Percentiles rank a stretch among this genome's conserved stretches.
Evolutionary conservation across 1,140 invertebrate genomes (phyloP).

Genomic region (Acromyrmex heyeri): DNA sequence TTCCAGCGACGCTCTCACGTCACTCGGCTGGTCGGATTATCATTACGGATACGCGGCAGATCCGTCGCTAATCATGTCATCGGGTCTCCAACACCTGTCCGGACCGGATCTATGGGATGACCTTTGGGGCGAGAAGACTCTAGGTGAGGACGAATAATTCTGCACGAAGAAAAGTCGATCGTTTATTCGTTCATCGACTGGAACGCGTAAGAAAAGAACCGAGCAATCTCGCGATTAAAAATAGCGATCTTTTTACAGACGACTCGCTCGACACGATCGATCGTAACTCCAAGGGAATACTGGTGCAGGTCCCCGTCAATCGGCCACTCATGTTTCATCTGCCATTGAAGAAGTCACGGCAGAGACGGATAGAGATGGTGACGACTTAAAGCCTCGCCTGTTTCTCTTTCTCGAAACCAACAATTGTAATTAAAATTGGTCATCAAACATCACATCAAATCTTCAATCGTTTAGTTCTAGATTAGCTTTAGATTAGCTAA

Average conservation of each 20-base stretch:
- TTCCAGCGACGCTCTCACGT: slow-evolving; percentile 50
- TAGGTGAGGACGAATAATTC: slow-evolving; percentile 28
- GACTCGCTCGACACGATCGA: neutral
- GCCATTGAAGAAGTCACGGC: slow-evolving; percentile 13
- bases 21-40: slow-evolving; percentile 47
- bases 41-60: slow-evolving; percentile 29
- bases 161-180: neutral
- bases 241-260: slow-evolving; percentile 14
- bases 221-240: neutral
- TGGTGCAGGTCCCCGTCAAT: slow-evolving; percentile 45
- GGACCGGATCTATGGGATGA: neutral
- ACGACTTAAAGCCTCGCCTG: neutral
- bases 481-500: neutral
- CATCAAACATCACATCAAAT: neutral
- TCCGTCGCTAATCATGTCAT: slow-evolving; percentile 22
- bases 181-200: neutral
- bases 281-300: slow-evolving; percentile 24
- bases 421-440: slow-evolving; percentile 15
- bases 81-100: neutral
- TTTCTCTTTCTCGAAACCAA: neutral
- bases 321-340: slow-evolving; percentile 42
- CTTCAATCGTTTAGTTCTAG: neutral
- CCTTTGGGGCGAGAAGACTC: neutral
- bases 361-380: neutral
- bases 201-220: neutral